Percentiles rank a stretch among this genome's conserved stretches.
Evolutionary conservation across 2,888 invertebrate species (phyloP).

Genomic region (Parascotia fuliginaria): DNA sequence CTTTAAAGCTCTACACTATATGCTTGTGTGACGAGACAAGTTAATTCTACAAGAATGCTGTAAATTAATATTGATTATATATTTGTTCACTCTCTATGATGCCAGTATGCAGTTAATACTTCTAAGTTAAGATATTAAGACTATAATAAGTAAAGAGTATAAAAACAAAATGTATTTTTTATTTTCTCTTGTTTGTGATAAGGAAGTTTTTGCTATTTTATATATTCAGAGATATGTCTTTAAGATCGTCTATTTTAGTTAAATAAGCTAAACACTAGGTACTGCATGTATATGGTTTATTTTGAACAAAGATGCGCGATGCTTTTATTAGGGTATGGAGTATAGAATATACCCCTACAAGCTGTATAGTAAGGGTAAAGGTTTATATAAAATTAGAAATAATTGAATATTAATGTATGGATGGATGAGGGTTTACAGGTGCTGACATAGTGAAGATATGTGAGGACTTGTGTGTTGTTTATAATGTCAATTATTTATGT

Average conservation of each 20-base stretch:
- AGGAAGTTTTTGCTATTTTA: constrained; percentile 9
- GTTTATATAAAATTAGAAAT: constrained; percentile 2
- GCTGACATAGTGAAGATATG: constrained; percentile 33
- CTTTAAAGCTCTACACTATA: not conserved
- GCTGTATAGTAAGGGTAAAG: not conserved
- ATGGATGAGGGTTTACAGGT: constrained; percentile 54
- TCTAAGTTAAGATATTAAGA: constrained; percentile 21
- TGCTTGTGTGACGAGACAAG: not conserved
- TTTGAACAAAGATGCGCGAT: not conserved
- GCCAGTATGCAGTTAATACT: constrained; percentile 32
- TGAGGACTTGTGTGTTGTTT: constrained; percentile 36
- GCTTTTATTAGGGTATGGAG: not conserved
- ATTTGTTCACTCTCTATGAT: constrained; percentile 9
- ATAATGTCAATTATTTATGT: constrained; percentile 39
- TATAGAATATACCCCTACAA: constrained; percentile 3
- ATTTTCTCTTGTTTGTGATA: constrained; percentile 9
- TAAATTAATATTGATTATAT: not conserved
- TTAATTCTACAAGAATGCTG: not conserved
- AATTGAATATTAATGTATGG: constrained; percentile 24
- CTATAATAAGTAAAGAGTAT: constrained; percentile 26
- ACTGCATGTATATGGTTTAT: not conserved
- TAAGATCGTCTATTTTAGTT: not conserved
- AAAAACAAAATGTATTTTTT: constrained; percentile 12
- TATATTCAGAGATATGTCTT: constrained; percentile 4
- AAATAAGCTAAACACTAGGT: not conserved